Base-by-base conservation (phyloP, 2,888 invertebrate genomes). In the Callyntrura guangdongensis region DNA sequence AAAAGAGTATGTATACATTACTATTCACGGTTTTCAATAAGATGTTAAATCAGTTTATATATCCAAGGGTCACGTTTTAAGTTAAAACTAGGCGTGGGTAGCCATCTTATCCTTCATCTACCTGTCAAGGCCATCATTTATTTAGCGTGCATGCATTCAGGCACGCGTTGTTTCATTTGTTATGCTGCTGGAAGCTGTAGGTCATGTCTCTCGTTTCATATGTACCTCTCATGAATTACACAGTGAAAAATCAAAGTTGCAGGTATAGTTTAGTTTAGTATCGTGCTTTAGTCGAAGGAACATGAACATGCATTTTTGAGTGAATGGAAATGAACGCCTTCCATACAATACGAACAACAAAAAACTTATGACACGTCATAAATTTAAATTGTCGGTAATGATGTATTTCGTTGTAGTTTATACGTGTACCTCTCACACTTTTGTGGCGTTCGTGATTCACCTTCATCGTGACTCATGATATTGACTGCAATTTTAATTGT, bases 1-100 rank as follows among this genome's bases (percentile, higher is more conserved):
- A 11, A 95, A 95, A 95, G 95, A 95, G 95, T 95, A 94, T 90
- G 92, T 27, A 6, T 6, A 36, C 36, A 36, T 6, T 2, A 22
- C 5, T 64, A 25, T 64, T 3, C 64, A 25, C 25, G 22, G 22
- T 8, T 25, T n/a, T 9, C 25, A 22, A 17, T 82, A 59, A 59
- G n/a, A 36, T 36, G 2, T 36, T 36, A 36, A 36, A 36, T 36
- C 36, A 2, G 3, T 36, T 36, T 36, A 4, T 2, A 36, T 36
- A 6, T 36, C 6, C 36, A 36, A 36, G 6, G 36, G 36, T 36
- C 36, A 36, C 36, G 2, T 36, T 36, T 36, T 2, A 36, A 36
- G 36, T 11, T n/a, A 22, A 87, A 45, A 88, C 17, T 49, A 72
- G 17, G 64, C 9, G 9, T 11, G 3, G 45, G 17, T n/a, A n/a